These are phyloP conservation scores for Hylomyscus alleni DNA, from an alignment of 2,797 vertebrate genomes.

Conservation along the genomic window DNA sequence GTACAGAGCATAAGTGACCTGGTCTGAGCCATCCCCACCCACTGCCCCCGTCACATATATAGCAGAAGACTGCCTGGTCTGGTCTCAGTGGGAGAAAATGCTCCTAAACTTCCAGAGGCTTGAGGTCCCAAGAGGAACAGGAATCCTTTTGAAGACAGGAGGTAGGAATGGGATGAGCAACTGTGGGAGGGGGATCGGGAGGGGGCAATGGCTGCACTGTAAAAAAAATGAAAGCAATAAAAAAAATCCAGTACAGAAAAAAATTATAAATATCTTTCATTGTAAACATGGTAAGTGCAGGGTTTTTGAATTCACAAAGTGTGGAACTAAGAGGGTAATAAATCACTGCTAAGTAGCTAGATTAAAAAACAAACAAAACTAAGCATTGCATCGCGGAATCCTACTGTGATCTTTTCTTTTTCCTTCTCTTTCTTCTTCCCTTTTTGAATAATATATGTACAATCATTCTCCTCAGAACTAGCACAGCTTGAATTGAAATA, in stretches of 20 bases:
- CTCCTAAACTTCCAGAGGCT: too few relatives aligned
- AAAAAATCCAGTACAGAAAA: slow-evolving; percentile 76
- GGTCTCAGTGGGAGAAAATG: background rate
- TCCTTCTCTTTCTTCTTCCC: slow-evolving; percentile 24
- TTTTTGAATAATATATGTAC: slow-evolving; percentile 80
- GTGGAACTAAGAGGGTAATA: slow-evolving; percentile 59
- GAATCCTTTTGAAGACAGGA: background rate
- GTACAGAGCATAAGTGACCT: slow-evolving; percentile 22
- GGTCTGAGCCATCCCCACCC: background rate
- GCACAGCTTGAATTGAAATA: slow-evolving; percentile 84
- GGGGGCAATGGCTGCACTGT: background rate
- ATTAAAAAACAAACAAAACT: slow-evolving; percentile 58
- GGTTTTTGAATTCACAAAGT: slow-evolving; percentile 68
- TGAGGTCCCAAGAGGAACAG: background rate
- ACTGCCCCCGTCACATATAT: rapidly evolving
- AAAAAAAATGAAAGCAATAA: background rate
- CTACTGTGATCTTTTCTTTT: slow-evolving; percentile 64
- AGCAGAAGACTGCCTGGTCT: background rate
- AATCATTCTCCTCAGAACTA: slow-evolving; percentile 78
- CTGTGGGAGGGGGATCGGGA: too few relatives aligned
- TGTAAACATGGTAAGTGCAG: slow-evolving; percentile 68
- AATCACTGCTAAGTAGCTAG: slow-evolving; percentile 68
- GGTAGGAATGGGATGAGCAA: background rate
- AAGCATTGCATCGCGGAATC: slow-evolving; percentile 28
- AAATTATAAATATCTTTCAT: slow-evolving; percentile 62